phyloP scores from a whole-genome alignment of 2,888 invertebrate species.

The Athalia rosae region DNA sequence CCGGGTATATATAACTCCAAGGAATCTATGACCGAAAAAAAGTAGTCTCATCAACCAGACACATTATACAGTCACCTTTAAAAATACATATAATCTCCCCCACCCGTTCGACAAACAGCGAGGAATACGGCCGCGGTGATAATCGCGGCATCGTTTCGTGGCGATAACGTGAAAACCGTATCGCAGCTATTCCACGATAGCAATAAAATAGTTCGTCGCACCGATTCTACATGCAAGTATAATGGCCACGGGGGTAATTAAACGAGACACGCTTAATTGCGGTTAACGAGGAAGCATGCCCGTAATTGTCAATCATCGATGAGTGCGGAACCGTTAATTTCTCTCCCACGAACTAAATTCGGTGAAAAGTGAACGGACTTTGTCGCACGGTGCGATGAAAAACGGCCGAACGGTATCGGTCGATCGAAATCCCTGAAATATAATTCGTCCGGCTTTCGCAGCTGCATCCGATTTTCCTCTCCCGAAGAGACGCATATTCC shows the following conservation, averaged over 20 bases:
- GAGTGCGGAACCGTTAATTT: background rate
- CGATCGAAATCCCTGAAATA: no score
- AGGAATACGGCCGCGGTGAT: background rate
- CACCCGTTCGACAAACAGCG: background rate
- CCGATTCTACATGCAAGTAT: background rate
- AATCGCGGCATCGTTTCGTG: background rate
- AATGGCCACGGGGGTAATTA: background rate
- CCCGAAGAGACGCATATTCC: no score
- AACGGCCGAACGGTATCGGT: no score
- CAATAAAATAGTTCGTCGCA: background rate
- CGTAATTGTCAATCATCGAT: constrained; percentile 19
- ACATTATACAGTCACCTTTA: background rate
- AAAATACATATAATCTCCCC: background rate
- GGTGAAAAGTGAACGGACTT: no score
- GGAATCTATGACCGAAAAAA: background rate
- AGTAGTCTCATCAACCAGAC: background rate
- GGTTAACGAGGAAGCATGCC: constrained; percentile 35
- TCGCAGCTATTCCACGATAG: background rate
- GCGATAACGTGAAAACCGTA: background rate
- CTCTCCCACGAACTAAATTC: background rate
- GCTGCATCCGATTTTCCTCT: no score
- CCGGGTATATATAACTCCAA: no score
- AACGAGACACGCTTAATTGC: constrained; percentile 25
- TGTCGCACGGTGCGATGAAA: no score
- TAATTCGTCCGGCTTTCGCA: no score